Evolutionary conservation across 2,888 invertebrate species (phyloP).

Genomic region (Galeruca laticollis): DNA sequence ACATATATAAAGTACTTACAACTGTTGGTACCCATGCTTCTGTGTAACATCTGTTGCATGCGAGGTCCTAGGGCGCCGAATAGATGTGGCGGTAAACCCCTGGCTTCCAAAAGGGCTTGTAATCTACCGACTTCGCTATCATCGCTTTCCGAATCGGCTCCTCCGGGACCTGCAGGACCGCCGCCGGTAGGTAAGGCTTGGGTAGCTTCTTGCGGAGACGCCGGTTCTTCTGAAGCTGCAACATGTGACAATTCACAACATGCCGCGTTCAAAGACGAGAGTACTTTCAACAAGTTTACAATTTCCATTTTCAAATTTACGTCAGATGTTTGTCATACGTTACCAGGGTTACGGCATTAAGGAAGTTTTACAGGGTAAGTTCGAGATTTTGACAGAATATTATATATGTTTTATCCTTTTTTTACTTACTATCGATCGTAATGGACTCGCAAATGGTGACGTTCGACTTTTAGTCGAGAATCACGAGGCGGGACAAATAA

Average conservation of each 20-base stretch:
- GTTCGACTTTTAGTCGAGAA: slow-evolving; percentile 39
- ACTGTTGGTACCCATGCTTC: slow-evolving; percentile 91
- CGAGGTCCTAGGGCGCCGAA: slow-evolving; percentile 96
- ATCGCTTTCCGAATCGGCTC: slow-evolving; percentile 80
- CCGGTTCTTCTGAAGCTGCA: slow-evolving; percentile 63
- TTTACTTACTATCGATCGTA: no score
- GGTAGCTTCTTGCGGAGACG: slow-evolving; percentile 64
- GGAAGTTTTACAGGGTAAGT: no score
- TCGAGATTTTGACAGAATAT: no score
- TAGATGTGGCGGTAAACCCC: slow-evolving; percentile 96
- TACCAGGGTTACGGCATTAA: background rate
- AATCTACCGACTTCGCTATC: slow-evolving; percentile 96
- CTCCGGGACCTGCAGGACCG: slow-evolving; percentile 58
- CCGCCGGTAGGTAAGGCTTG: slow-evolving; percentile 62
- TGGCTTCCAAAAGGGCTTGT: slow-evolving; percentile 93
- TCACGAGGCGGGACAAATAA: slow-evolving; percentile 40
- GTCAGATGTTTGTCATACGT: slow-evolving; percentile 10
- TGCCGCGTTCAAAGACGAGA: slow-evolving; percentile 33
- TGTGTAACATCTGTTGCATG: slow-evolving; percentile 95
- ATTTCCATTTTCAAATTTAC: slow-evolving; percentile 39
- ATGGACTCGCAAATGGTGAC: no score
- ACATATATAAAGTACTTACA: slow-evolving; percentile 65
- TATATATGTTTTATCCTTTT: no score
- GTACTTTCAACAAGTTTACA: slow-evolving; percentile 35
- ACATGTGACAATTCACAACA: slow-evolving; percentile 36